Evolutionary conservation across 2,888 invertebrate species (phyloP).

Genomic region (Nymphalis c-album): DNA sequence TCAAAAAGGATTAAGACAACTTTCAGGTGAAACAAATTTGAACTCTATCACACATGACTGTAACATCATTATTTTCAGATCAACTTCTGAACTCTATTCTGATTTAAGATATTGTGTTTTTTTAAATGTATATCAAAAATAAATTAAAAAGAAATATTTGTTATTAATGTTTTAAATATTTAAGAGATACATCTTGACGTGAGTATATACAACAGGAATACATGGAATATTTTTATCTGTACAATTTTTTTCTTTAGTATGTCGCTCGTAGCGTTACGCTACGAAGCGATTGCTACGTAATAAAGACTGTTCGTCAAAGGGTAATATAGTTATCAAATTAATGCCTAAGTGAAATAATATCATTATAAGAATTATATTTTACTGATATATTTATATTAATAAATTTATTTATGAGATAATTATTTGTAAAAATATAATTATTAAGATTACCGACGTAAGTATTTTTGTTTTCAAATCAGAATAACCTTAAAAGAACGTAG

Average conservation of each 20-base stretch:
- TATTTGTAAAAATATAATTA: no score
- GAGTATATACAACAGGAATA: neutral
- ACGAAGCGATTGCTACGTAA: constrained; percentile 39
- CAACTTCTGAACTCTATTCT: neutral
- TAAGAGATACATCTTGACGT: neutral
- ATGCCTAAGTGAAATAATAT: neutral
- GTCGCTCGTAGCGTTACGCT: constrained; percentile 39
- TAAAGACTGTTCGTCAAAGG: constrained; percentile 17
- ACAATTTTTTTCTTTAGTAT: constrained; percentile 7
- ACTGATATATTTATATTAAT: neutral
- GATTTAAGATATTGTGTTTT: constrained; percentile 10
- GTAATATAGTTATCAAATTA: neutral
- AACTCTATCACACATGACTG: constrained; percentile 23
- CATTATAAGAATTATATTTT: neutral
- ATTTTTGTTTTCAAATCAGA: neutral
- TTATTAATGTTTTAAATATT: neutral
- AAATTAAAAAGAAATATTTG: neutral
- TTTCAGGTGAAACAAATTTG: constrained; percentile 20
- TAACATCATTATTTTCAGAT: constrained; percentile 15
- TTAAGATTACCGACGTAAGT: no score
- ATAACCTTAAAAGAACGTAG: neutral
- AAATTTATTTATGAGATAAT: neutral
- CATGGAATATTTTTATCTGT: no score
- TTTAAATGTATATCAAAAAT: neutral
- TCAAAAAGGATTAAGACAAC: constrained; percentile 25